Base-by-base conservation (phyloP, 2,888 invertebrate genomes). In the Agrochola macilenta region DNA sequence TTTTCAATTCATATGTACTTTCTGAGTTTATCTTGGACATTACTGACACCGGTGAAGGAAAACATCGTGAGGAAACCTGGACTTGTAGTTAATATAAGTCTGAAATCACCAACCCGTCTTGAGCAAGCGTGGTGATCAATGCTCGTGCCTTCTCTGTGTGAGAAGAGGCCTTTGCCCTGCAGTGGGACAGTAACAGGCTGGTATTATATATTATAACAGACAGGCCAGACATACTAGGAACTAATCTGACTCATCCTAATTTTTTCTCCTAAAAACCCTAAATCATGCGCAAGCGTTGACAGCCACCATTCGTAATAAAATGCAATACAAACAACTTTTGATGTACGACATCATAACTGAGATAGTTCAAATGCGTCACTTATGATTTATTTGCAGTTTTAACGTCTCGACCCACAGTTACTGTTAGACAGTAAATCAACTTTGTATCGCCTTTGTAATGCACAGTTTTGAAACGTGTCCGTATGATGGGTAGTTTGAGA, bases 341-440 rank as follows among this genome's bases (percentile, higher is more conserved):
- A 87, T 82, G 73, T 26, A 79, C 65, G 69, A 72, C 84, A 63
- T 79, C 76, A 79, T 83, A 77, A 77, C 78, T 73, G 39, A 79
- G 75, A 86, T 80, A 76, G 57, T 85, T 79, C 43, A 77, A 72
- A 81, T 78, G 66, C 60, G 70, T 76, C 79, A 35, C 58, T 60
- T 72, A 65, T 66, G 78, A 85, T 85, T 85, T 85, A 85, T 85
- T 65, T 23, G 2, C 17, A 68, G 76, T 83, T 81, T 84, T 78
- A 82, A 83, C 83, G 75, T 76, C 73, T 69, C 43, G 20, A 70
- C 61, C 57, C 71, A 52, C 49, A 72, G 78, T 82, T 61, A 69
- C 39, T 74, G 65, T 84, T 77, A 57, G 1, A 65, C 78, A 76
- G 73, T 87, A 86, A 87, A 87, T 87, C 82, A 86, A 80, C 66